Evolutionary conservation across 2,113 vertebrate species (phyloP), one percentile per base, ranked within the genome.

Genomic region (Galbula dea): DNA sequence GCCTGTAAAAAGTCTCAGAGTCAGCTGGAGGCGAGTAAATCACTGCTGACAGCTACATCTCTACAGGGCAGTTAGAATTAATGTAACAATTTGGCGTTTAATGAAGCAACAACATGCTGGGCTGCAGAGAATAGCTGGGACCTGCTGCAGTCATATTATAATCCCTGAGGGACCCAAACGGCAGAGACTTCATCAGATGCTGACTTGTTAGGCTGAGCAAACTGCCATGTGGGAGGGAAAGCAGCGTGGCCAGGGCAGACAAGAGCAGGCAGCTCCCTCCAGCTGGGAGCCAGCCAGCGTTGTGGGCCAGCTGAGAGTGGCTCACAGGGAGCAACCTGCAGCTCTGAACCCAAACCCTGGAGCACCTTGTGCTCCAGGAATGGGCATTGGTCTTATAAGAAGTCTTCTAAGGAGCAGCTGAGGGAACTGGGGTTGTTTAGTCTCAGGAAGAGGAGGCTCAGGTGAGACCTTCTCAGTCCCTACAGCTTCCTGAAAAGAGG

Each of bases 11-110:
- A 81, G 71, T 58, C 78, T 72, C 39, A 2, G 71, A 77, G 97
- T 98, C 98, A 98, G 98, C 97, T 98, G 98, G 98, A 95, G 63
- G 86, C 88, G 85, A 98, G 97, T 99, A 98, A 99, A 99, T 98
- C 98, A 98, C 89, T 79, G 87, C 96, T 98, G 98, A 98, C 98
- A 98, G 98, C 98, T 98, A 99, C 98, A 98, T 98, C 98, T 98
- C 98, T 97, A 97, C 85, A 94, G 98, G 98, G 98, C 98, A 97
- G 97, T 95, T 98, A 98, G 98, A 97, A 98, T 98, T 98, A 98
- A 98, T 97, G 97, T 97, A 97, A 98, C 98, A 98, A 98, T 99
- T 98, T 98, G 98, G 97, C 96, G 91, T 97, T 98, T 98, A 98
- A 99, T 98, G 98, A 98, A 98, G 98, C 98, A 97, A 97, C 96